A percentile compares a stretch with the other conserved stretches of the same genome.
These are phyloP conservation scores for Sphaeridia pumilis DNA, from an alignment of 2,888 invertebrate species.

Conservation along the genomic window DNA sequence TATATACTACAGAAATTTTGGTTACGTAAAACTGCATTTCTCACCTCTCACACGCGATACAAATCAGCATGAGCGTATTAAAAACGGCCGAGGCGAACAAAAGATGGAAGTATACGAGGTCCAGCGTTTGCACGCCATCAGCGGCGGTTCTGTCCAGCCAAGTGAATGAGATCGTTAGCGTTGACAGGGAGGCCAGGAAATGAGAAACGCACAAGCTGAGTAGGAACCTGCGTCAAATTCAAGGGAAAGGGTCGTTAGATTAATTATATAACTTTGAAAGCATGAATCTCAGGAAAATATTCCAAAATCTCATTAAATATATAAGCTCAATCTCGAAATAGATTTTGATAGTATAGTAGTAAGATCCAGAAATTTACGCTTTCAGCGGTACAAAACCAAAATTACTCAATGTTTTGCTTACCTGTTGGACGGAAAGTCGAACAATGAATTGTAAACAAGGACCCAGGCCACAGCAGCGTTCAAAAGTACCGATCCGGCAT, in stretches of 20 bases:
- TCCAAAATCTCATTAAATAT: not conserved
- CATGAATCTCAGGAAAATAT: not conserved
- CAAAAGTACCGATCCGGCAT: conserved; percentile 28
- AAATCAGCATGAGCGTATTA: conserved; percentile 31
- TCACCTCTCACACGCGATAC: conserved; percentile 34
- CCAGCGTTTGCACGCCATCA: not conserved
- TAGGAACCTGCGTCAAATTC: conserved; percentile 28
- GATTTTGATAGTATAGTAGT: not conserved
- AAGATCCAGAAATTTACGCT: not conserved
- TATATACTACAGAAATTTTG: too few species aligned
- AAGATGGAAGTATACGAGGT: conserved; percentile 24
- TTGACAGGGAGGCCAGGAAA: conserved; percentile 26
- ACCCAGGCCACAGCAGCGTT: conserved; percentile 35
- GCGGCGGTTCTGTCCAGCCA: conserved; percentile 11
- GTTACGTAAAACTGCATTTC: not conserved
- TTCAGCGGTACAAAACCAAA: not conserved
- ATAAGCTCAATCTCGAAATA: not conserved
- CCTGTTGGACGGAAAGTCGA: conserved; percentile 34
- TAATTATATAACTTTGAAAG: not conserved
- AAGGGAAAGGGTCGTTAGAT: not conserved
- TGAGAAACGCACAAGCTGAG: conserved; percentile 34
- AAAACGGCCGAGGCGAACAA: conserved; percentile 31
- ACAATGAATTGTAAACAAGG: conserved; percentile 29
- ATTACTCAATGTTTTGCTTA: conserved; percentile 12
- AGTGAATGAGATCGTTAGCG: conserved; percentile 28